Conservation (phyloP, 1,140 invertebrate genomes). For the Antheraea pernyi region DNA sequence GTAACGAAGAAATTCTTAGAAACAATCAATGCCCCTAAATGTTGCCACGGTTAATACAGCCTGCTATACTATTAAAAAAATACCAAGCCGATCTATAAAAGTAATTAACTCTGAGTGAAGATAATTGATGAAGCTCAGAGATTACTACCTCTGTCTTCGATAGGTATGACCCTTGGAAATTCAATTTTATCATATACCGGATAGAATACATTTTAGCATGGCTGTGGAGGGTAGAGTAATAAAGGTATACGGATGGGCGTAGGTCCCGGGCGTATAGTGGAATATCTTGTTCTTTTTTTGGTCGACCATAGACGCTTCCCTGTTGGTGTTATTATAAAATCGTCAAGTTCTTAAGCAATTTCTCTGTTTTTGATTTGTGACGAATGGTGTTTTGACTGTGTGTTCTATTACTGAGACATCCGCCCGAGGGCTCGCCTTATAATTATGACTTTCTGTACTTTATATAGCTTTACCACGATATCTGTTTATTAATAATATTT, state of each 20-base stretch:
- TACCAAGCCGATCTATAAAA: conserved; percentile 67
- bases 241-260: conserved; percentile 51
- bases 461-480: background rate
- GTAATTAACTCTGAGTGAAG: conserved; percentile 73
- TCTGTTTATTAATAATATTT: background rate
- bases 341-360: conserved; percentile 58
- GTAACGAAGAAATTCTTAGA: conserved; percentile 40
- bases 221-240: conserved; percentile 30
- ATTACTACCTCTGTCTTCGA: conserved; percentile 59
- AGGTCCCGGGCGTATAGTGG: conserved; percentile 43
- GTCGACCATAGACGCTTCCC: conserved; percentile 33
- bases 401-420: background rate
- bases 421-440: background rate
- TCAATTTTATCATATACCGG: conserved; percentile 21
- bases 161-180: conserved; percentile 21
- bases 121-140: conserved; percentile 76
- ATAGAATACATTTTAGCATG: conserved; percentile 32
- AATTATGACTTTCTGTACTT: background rate
- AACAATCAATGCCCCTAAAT: conserved; percentile 43
- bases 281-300: conserved; percentile 39
- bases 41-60: conserved; percentile 32
- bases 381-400: conserved; percentile 57
- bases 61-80: conserved; percentile 59
- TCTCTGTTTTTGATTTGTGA: conserved; percentile 52
- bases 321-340: conserved; percentile 73